phyloP scores from a whole-genome alignment of 2,888 invertebrate genomes.

The Lottia gigantea region DNA sequence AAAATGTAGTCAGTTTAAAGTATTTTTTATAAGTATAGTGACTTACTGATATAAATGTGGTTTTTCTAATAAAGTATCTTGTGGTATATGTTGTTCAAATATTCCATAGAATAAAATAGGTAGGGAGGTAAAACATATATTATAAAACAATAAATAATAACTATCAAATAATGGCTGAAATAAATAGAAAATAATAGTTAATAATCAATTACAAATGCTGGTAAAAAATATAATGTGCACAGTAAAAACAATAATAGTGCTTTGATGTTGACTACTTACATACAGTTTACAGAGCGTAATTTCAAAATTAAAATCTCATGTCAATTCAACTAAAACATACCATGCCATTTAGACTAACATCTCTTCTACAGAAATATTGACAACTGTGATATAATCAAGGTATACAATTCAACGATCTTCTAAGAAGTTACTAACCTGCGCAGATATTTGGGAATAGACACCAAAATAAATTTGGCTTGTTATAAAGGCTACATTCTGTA shows the following conservation, averaged over 20 bases:
- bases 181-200: background rate
- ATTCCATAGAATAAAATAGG: slow-evolving; percentile 81
- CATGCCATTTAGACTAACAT: too few species aligned
- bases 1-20: background rate
- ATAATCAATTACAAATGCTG: too few species aligned
- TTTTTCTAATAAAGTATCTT: slow-evolving; percentile 72
- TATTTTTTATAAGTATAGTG: slow-evolving; percentile 33
- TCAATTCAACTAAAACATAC: too few species aligned
- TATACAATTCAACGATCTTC: background rate
- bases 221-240: too few species aligned
- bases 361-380: too few species aligned
- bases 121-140: slow-evolving; percentile 80
- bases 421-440: slow-evolving; percentile 63
- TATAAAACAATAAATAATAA: slow-evolving; percentile 80
- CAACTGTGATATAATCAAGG: background rate
- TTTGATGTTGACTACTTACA: too few species aligned
- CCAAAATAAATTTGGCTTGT: slow-evolving; percentile 73
- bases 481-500: slow-evolving; percentile 79
- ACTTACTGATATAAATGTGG: slow-evolving; percentile 79
- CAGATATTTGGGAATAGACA: slow-evolving; percentile 69
- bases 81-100: slow-evolving; percentile 79
- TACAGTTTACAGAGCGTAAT: too few species aligned
- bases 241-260: background rate
- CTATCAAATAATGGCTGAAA: slow-evolving; percentile 78
- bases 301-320: too few species aligned